Conservation (phyloP, 2,888 invertebrate species). For the Scrobipalpa costella region DNA sequence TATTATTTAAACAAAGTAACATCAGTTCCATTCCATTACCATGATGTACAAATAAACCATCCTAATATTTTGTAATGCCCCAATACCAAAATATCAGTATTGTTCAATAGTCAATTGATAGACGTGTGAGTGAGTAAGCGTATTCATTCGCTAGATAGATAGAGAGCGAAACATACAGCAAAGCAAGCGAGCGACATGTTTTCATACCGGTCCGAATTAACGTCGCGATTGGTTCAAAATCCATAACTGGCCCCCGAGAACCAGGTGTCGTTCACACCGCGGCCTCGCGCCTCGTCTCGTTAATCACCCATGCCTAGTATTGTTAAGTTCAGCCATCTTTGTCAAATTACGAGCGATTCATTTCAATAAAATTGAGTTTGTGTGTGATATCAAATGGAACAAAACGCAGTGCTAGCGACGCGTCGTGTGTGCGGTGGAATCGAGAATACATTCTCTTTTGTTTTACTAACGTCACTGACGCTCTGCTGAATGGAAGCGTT, state of each 20-base stretch:
- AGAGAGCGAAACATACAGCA: conserved; percentile 58
- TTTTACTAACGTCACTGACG: conserved; percentile 69
- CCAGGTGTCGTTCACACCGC: conserved; percentile 82
- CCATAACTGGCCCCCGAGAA: conserved; percentile 80
- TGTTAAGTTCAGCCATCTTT: conserved; percentile 80
- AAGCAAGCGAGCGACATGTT: conserved; percentile 70
- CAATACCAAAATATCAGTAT: neutral
- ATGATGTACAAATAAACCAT: neutral
- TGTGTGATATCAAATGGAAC: conserved; percentile 64
- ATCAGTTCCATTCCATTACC: neutral
- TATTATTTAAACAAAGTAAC: too few relatives aligned
- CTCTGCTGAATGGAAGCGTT: conserved; percentile 76
- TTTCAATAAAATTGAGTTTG: conserved; percentile 66
- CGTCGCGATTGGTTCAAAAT: conserved; percentile 81
- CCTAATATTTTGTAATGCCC: neutral
- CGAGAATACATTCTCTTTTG: conserved; percentile 76
- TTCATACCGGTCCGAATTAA: conserved; percentile 80
- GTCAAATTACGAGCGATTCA: conserved; percentile 77
- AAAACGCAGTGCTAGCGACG: conserved; percentile 62
- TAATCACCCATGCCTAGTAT: conserved; percentile 80
- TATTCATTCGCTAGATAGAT: conserved; percentile 44
- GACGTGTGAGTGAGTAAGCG: conserved; percentile 24
- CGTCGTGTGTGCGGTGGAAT: conserved; percentile 52
- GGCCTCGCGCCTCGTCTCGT: conserved; percentile 81
- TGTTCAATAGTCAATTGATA: conserved; percentile 5